Conservation (phyloP, 1,140 invertebrate genomes). For the Myzus persicae region DNA sequence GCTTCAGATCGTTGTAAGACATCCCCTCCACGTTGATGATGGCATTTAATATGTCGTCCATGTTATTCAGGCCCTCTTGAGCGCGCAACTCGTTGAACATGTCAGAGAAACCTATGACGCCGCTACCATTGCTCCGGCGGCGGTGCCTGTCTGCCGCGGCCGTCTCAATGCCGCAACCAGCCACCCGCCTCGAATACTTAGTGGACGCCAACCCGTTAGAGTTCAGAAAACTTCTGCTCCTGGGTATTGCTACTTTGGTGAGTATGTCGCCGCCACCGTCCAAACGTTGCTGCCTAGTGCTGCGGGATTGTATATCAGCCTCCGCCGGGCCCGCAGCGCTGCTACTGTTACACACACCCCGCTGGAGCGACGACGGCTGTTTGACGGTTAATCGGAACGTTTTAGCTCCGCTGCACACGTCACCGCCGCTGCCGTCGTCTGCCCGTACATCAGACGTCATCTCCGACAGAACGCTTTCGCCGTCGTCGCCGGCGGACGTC, state of each 20-base stretch:
- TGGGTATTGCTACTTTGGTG: slow-evolving; percentile 82
- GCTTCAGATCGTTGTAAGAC: slow-evolving; percentile 90
- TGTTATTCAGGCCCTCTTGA: slow-evolving; percentile 83
- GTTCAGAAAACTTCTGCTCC: slow-evolving; percentile 83
- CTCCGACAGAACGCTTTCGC: background rate
- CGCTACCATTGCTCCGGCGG: slow-evolving; percentile 52
- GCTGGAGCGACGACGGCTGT: slow-evolving; percentile 22
- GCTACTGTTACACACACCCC: slow-evolving; percentile 43
- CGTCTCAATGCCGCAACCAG: slow-evolving; percentile 28
- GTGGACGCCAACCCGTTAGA: slow-evolving; percentile 70
- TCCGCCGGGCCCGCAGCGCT: too few species aligned
- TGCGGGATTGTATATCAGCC: background rate
- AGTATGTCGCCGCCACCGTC: slow-evolving; percentile 71
- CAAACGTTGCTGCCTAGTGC: background rate
- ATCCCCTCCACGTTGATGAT: slow-evolving; percentile 90
- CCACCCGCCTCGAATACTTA: slow-evolving; percentile 62
- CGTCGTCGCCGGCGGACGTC: background rate
- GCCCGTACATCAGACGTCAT: background rate
- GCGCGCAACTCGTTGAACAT: slow-evolving; percentile 83
- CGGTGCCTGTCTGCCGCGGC: background rate
- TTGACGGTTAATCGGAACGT: slow-evolving; percentile 35
- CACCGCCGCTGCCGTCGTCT: background rate
- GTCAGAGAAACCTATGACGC: slow-evolving; percentile 78
- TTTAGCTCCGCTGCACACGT: slow-evolving; percentile 30
- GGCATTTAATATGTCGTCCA: slow-evolving; percentile 86